These are phyloP conservation scores for Silurus asotus DNA, from an alignment of 2,113 vertebrate genomes.

Conservation along the genomic window DNA sequence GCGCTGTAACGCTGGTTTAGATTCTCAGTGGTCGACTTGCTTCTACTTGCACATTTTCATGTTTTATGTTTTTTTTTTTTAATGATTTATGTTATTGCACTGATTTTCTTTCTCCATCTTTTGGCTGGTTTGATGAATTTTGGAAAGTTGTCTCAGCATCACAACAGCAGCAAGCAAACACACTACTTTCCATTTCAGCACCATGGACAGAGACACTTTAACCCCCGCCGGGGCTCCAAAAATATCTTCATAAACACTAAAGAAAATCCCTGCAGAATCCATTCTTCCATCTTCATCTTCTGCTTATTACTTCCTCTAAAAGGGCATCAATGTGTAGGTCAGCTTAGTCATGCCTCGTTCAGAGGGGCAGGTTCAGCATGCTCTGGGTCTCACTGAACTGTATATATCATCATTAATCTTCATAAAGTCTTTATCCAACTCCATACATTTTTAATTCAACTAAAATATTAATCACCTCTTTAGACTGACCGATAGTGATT, in stretches of 20 bases:
- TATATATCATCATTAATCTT: conserved; percentile 53
- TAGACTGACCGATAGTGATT: not conserved
- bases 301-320: not conserved
- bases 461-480: not conserved
- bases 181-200: conserved; percentile 42
- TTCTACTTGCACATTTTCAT: not conserved
- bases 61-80: not conserved
- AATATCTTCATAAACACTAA: not conserved
- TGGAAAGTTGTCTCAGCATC: not conserved
- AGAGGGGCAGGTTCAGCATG: not conserved
- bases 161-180: not conserved
- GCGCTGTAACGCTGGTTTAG: not conserved
- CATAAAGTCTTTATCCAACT: not conserved
- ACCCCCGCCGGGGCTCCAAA: too few relatives aligned
- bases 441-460: not conserved
- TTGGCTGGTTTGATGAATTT: not conserved
- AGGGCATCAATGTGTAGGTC: conserved; percentile 55
- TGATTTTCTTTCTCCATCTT: not conserved
- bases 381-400: conserved; percentile 1
- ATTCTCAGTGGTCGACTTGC: not conserved
- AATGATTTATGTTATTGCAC: not conserved
- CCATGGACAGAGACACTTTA: conserved; percentile 49
- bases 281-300: not conserved
- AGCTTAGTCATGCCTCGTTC: conserved; percentile 13
- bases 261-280: not conserved